phyloP scores from a whole-genome alignment of 2,113 vertebrate genomes.

The Microtus pennsylvanicus region DNA sequence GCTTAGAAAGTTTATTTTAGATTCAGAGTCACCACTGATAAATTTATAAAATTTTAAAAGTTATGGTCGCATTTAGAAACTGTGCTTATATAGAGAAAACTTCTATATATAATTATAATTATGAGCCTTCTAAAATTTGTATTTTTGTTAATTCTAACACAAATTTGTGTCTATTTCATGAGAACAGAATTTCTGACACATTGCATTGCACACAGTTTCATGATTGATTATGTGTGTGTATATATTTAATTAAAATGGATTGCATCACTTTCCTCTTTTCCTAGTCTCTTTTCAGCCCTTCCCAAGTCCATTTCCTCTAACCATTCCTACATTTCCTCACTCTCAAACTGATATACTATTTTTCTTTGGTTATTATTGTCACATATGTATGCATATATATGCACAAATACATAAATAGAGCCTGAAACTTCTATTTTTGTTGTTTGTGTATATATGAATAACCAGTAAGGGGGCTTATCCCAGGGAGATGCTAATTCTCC shows the following conservation, averaged over 20 bases:
- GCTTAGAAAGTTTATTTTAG: conserved; percentile 23
- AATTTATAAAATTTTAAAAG: not conserved
- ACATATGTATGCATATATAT: not conserved
- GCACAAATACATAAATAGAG: not conserved
- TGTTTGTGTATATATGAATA: not conserved
- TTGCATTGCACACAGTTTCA: not conserved
- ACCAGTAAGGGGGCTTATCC: not conserved
- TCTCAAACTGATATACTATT: not conserved
- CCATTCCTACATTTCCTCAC: not conserved
- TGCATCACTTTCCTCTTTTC: not conserved
- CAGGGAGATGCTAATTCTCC: not conserved
- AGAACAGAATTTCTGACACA: not conserved
- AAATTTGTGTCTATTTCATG: not conserved
- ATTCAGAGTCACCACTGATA: not conserved
- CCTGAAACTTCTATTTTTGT: not conserved
- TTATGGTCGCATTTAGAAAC: not conserved
- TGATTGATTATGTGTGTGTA: not conserved
- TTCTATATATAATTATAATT: not conserved
- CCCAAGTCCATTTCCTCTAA: too few species aligned
- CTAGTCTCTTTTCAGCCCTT: not conserved
- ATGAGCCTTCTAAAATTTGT: not conserved
- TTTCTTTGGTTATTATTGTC: not conserved
- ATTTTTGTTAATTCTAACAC: not conserved
- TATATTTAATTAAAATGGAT: not conserved
- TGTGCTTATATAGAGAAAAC: not conserved